Evolutionary conservation across 2,797 vertebrate species (phyloP), one percentile per base, ranked within the genome.

Genomic region (Epinephelus awoara): DNA sequence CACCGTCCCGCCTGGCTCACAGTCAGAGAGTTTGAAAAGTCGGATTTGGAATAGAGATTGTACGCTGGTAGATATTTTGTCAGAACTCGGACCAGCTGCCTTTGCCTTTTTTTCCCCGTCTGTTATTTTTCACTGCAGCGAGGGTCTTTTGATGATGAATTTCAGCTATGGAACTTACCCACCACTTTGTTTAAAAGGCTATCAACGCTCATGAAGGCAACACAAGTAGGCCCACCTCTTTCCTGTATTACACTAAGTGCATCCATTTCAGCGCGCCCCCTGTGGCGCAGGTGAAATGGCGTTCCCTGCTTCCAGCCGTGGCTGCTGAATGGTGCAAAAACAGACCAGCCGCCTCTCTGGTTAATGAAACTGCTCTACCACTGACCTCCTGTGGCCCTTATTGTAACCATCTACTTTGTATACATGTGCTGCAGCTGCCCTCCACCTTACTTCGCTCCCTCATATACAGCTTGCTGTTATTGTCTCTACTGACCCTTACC

Each of bases 231-330:
- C 64, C 9, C 56, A 65, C 61, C 75, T 72, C 62, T 71, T 66
- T 52, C 49, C 69, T 75, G 47, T 79, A 83, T 88, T 91, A 79
- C 42, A 72, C 82, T 88, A 89, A 91, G 86, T 88, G 84, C 89
- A 79, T 83, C 78, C 64, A 50, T 85, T 83, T 66, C 68, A 13
- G 49, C n/a, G 1, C 21, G 15, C 52, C 67, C 58, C 80, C 52
- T 21, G 34, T 13, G 42, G 61, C 42, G 61, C 0, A 52, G 77
- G 66, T 78, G 67, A 81, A 85, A 83, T 62, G 15, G 38, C 6
- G 27, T 73, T 80, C 25, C 5, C 51, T n/a, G 51, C 56, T 49
- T 83, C 79, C 75, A 75, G 57, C 55, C 9, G 61, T 2, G 63
- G 44, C 69, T 38, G 57, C 67, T 75, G 73, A 83, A 73, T 75